Percentiles rank a stretch among this genome's conserved stretches.
Evolutionary conservation across 2,888 invertebrate species (phyloP).

Genomic region (Adineta ricciae): DNA sequence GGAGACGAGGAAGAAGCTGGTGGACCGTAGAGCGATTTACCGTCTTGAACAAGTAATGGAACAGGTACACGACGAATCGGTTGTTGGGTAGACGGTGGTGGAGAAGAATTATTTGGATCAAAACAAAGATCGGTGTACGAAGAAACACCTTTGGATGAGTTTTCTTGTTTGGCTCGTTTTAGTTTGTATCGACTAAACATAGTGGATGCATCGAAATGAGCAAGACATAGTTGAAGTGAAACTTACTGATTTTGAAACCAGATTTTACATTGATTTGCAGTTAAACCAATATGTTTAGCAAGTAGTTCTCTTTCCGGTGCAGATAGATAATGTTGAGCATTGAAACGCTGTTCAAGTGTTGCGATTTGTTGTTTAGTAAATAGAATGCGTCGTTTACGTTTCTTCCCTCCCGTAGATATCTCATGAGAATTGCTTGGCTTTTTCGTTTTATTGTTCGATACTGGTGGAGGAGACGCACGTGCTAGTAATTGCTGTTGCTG

Average conservation of each 20-base stretch:
- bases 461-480: neutral
- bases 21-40: conserved; percentile 1
- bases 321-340: conserved; percentile 27
- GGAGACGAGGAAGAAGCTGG: neutral
- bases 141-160: conserved; percentile 33
- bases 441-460: neutral
- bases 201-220: too few species aligned
- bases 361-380: conserved; percentile 32
- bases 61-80: conserved; percentile 9
- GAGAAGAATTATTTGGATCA: conserved; percentile 1
- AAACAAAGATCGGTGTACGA: conserved; percentile 10
- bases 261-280: conserved; percentile 32
- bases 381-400: conserved; percentile 31
- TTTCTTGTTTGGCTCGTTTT: conserved; percentile 27
- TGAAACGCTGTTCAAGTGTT: conserved; percentile 30
- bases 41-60: conserved; percentile 19
- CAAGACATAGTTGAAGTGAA: too few species aligned
- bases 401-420: neutral
- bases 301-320: conserved; percentile 32
- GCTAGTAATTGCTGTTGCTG: neutral
- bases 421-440: neutral
- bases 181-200: conserved; percentile 48
- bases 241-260: conserved; percentile 33
- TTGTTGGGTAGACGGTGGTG: neutral
- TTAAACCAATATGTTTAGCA: conserved; percentile 28